These are phyloP conservation scores for Apostichopus leukothele DNA, from an alignment of 53 echinoderm and acorn worm genomes.

Conservation along the genomic window DNA sequence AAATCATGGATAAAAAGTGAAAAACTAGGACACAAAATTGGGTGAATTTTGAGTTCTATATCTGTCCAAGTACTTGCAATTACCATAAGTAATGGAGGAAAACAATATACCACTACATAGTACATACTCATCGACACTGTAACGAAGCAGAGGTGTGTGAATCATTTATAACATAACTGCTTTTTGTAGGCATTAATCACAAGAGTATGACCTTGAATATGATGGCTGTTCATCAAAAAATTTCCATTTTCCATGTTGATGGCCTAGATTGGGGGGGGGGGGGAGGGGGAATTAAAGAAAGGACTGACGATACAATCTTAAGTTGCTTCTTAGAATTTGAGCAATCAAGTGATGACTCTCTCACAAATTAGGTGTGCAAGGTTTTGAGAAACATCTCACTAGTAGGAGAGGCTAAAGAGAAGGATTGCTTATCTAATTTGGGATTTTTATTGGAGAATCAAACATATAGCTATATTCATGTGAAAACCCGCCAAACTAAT, in stretches of 20 bases:
- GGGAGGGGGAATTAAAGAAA: too few relatives aligned
- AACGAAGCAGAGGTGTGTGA: background rate
- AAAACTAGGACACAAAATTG: conserved; percentile 46
- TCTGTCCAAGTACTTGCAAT: background rate
- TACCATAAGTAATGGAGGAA: background rate
- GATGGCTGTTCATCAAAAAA: background rate
- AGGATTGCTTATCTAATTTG: too few relatives aligned
- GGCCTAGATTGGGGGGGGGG: background rate
- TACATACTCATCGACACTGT: too few relatives aligned
- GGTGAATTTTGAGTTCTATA: background rate
- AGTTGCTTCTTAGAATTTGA: too few relatives aligned
- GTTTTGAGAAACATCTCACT: too few relatives aligned
- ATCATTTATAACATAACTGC: background rate
- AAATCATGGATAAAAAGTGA: conserved; percentile 1
- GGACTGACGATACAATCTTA: too few relatives aligned
- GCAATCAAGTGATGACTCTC: too few relatives aligned
- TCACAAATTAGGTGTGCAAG: too few relatives aligned
- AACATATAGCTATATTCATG: too few relatives aligned
- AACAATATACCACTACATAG: background rate
- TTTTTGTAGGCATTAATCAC: background rate
- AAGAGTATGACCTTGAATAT: background rate
- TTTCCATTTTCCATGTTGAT: background rate
- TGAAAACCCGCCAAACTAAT: too few relatives aligned
- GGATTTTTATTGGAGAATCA: too few relatives aligned
- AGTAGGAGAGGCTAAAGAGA: too few relatives aligned